Base-by-base conservation (phyloP, 2,113 vertebrate species). In the Rutilus rutilus region DNA sequence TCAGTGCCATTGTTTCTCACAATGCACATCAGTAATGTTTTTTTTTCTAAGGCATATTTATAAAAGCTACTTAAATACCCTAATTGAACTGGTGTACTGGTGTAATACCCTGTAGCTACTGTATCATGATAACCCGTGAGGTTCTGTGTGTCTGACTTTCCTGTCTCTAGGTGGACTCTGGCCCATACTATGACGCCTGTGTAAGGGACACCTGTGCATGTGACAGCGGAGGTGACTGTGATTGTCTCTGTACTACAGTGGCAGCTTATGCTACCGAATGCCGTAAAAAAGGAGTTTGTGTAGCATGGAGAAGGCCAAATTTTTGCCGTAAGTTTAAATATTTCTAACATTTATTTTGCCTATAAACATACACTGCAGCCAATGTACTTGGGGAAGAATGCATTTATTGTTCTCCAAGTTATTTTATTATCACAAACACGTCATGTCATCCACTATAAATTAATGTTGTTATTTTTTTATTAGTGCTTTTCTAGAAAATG, bases 181-280 rank as follows among this genome's bases (percentile, higher is more conserved):
- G 92, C 64, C 92, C 89, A 50, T 97, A 96, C 92, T 96, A 96
- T 33, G 95, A 97, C 65, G 93, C 95, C 1, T 99, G 98, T 5
- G 95, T 97, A 89, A 93, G 79, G 19, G 98, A 98, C 57, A 95
- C 97, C 0, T 99, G 98, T 27, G 96, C 95, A 84, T 98, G 98
- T 0, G 96, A 97, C 91, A 92, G 95, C 0, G 97, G 97, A 54
- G 97, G 97, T 69, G 97, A 99, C 74, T 98, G 97, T 64, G 97
- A 98, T 84, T 98, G 97, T 62, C 97, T 99, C 93, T 99, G 98
- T 88, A 97, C 97, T 1, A 95, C 96, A 14, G 96, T 99, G 60
- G 96, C 96, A 0, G 96, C 97, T 85, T 99, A 98, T 0, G 97
- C 97, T 62, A 94, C 95, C 86, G 96, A 94, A 4, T 99, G 98